Evolutionary conservation across 2,113 vertebrate genomes (phyloP), one percentile per base, ranked within the genome.

Genomic region (Paradoxurus hermaphroditus): DNA sequence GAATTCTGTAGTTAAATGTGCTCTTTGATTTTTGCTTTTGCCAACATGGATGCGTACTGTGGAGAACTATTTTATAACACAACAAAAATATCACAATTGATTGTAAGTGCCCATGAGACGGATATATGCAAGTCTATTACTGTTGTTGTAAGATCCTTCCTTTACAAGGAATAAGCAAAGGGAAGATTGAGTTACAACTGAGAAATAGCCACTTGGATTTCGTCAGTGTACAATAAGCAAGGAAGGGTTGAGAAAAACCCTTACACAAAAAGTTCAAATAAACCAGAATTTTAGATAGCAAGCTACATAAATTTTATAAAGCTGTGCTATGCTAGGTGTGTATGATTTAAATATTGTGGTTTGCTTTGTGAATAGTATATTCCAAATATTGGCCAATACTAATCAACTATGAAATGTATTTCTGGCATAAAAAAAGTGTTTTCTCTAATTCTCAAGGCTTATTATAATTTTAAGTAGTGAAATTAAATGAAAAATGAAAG

Each of bases 11-110:
- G 46, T 91, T 39, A 82, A 51, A 46, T 93, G 13, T 65, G 19
- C 18, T 27, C 67, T 91, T 96, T 83, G 5, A 82, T 84, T 95
- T 95, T 96, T 93, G 77, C 21, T 96, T 90, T 95, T 91, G 78
- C 16, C 67, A 90, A 39, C 44, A 53, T n/a, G 7, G 14, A 67
- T 91, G 25, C 62, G 44, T 91, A 75, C 13, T 73, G 5, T 65
- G 14, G 14, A 27, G 36, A 93, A 87, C 27, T 77, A 81, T 46
- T 94, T 94, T 87, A 36, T 34, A 79, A 63, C 13, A 36, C 31
- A 92, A 63, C 15, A 94, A 81, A 97, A 86, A 90, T 81, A 39
- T 36, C 34, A 68, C 67, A 62, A 7, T 5, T 73, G n/a, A 79
- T 72, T 70, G 16, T 27, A 94, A 83, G 53, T 49, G 84, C 56